A percentile compares a stretch with the other conserved stretches of the same genome.
Conservation (phyloP, 2,797 vertebrate species). For the Pygocentrus nattereri region DNA sequence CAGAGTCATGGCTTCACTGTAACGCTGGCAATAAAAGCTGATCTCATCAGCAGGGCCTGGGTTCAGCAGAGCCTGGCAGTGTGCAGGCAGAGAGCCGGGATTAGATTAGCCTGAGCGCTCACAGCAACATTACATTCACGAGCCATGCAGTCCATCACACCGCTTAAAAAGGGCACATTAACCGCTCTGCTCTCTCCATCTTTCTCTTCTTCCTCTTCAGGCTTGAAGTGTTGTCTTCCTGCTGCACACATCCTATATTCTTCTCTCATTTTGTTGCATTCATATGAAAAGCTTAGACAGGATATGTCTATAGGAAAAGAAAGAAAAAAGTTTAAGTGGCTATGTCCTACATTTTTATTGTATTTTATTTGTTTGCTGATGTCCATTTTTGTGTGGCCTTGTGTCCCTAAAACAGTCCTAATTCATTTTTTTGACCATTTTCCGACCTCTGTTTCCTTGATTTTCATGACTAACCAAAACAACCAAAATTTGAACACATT, state of each 20-base stretch:
- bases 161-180: conserved; percentile 58
- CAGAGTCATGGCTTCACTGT: conserved; percentile 30
- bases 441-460: not conserved
- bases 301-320: not conserved
- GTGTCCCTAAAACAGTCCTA: too few species aligned
- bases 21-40: conserved; percentile 50
- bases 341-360: not conserved
- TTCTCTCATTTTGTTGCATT: not conserved
- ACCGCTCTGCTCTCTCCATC: not conserved
- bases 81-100: conserved; percentile 51
- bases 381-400: not conserved
- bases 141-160: conserved; percentile 57
- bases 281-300: not conserved
- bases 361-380: too few species aligned
- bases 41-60: conserved; percentile 41
- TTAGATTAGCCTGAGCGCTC: conserved; percentile 59
- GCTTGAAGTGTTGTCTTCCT: not conserved
- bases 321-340: too few species aligned
- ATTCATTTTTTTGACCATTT: too few species aligned
- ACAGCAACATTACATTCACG: conserved; percentile 56
- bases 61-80: conserved; percentile 22
- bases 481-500: too few species aligned
- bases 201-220: conserved; percentile 10
- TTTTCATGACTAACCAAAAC: too few species aligned
- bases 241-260: not conserved